A percentile compares a stretch with the other conserved stretches of the same genome.
Evolutionary conservation across 1,140 invertebrate species (phyloP).

Genomic region (Lucilia cuprina): DNA sequence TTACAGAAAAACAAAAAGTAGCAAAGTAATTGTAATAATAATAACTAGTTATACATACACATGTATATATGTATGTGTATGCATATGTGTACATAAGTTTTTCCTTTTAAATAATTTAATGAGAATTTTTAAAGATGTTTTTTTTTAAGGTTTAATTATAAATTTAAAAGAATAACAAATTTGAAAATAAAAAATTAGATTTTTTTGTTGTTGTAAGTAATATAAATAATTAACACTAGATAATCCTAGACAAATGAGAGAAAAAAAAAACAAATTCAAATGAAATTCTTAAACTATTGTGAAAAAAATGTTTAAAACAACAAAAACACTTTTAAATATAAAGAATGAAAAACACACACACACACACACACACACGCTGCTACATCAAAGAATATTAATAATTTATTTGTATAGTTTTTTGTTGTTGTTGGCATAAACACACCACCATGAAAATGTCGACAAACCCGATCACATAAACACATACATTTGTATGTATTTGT

Average conservation of each 20-base stretch:
- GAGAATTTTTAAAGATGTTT: neutral
- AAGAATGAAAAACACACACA: no score
- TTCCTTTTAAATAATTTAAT: neutral
- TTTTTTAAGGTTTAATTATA: no score
- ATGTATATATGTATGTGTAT: no score
- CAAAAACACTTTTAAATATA: no score
- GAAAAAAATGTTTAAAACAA: no score
- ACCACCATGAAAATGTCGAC: neutral
- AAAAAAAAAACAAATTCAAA: neutral
- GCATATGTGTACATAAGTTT: no score
- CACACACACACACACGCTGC: no score
- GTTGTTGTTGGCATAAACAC: neutral
- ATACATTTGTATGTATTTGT: no score
- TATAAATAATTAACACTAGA: neutral
- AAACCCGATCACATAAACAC: no score
- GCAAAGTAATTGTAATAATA: neutral
- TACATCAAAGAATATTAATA: neutral
- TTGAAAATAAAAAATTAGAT: neutral
- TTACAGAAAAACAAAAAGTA: neutral
- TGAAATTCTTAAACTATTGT: no score
- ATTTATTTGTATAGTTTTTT: neutral
- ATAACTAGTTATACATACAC: neutral
- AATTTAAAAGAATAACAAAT: neutral
- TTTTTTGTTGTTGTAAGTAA: neutral
- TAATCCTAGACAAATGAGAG: neutral